Evolutionary conservation across 1,140 invertebrate species (phyloP).

Genomic region (Trichonephila clavipes): DNA sequence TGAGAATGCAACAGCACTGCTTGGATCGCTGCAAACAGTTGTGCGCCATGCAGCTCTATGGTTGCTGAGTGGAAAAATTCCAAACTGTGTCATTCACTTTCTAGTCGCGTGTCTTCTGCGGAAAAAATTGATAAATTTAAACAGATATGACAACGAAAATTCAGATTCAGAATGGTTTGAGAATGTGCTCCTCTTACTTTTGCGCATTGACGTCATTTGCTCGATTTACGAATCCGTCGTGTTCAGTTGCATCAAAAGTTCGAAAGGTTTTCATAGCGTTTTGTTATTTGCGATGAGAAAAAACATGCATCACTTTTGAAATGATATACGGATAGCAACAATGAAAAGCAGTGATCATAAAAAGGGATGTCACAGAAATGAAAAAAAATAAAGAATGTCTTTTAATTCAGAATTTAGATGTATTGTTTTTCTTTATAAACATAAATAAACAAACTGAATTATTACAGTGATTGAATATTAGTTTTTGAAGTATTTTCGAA

Average conservation of each 20-base stretch:
- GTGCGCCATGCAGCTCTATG: neutral
- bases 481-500: no score
- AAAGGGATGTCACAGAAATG: neutral
- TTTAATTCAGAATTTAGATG: no score
- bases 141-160: conserved; percentile 28
- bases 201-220: conserved; percentile 41
- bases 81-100: conserved; percentile 53
- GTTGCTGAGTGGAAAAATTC: neutral
- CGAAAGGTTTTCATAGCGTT: neutral
- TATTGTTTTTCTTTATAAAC: no score
- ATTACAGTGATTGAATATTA: no score
- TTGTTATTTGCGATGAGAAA: neutral
- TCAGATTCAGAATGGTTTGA: neutral
- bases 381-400: no score
- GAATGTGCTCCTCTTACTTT: neutral
- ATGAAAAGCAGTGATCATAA: neutral
- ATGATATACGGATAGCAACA: neutral
- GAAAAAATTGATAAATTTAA: conserved; percentile 43
- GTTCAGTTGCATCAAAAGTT: conserved; percentile 1
- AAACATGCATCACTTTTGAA: neutral
- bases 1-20: conserved; percentile 20
- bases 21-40: conserved; percentile 12
- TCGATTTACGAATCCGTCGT: neutral
- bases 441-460: no score
- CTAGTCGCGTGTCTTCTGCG: neutral